A percentile compares a stretch with the other conserved stretches of the same genome.
Evolutionary conservation across 2,113 vertebrate genomes (phyloP).

Genomic region (Neodontobutis hainanensis): DNA sequence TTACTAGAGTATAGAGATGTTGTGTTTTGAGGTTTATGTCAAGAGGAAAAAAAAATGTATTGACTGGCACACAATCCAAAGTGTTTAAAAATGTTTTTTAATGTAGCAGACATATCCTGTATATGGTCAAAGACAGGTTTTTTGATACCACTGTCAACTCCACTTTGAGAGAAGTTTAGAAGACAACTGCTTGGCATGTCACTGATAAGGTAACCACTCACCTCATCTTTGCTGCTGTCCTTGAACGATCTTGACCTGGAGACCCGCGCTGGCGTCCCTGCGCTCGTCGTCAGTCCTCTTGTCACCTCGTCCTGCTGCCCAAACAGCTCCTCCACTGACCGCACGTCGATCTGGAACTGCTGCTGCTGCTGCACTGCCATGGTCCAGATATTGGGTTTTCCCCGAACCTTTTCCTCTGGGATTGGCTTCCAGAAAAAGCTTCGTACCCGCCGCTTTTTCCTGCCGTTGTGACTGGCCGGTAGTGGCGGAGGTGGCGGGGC

Average conservation of each 20-base stretch:
- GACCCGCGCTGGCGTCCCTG: slow-evolving; percentile 17
- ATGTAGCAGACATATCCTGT: too few relatives aligned
- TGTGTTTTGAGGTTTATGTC: too few relatives aligned
- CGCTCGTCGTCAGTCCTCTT: slow-evolving; percentile 10
- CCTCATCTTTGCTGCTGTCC: slow-evolving; percentile 88
- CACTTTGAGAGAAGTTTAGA: too few relatives aligned
- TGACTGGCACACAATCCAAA: too few relatives aligned
- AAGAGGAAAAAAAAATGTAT: too few relatives aligned
- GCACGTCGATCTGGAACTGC: slow-evolving; percentile 91
- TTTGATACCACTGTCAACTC: too few relatives aligned
- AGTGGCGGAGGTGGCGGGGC: slow-evolving; percentile 77
- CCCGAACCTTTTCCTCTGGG: slow-evolving; percentile 93
- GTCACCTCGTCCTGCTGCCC: slow-evolving; percentile 88
- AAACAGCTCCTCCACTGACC: slow-evolving; percentile 94
- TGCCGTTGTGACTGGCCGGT: slow-evolving; percentile 72
- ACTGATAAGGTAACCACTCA: slow-evolving; percentile 65
- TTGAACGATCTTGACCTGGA: slow-evolving; percentile 84
- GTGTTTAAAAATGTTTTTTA: too few relatives aligned
- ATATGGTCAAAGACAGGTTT: too few relatives aligned
- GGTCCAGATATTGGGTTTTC: slow-evolving; percentile 97
- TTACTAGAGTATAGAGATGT: too few relatives aligned
- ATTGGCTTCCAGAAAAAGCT: slow-evolving; percentile 99
- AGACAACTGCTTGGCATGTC: too few relatives aligned
- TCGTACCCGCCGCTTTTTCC: slow-evolving; percentile 88
- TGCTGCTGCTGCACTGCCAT: slow-evolving; percentile 87